Conservation (phyloP, 2,888 invertebrate genomes). For the Drosophila falleni region DNA sequence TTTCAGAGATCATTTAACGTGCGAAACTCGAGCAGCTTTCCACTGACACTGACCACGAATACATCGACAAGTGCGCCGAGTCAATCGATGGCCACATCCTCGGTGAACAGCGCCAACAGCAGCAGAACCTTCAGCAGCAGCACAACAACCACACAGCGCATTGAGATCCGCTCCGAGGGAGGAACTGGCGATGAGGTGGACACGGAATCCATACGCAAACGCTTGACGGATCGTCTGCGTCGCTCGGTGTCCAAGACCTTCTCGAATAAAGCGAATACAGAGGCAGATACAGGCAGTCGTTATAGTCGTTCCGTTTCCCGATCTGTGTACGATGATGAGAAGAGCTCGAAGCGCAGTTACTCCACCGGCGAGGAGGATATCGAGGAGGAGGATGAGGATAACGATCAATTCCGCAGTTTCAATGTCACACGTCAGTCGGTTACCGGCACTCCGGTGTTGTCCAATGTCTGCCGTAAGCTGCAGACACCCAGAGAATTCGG, state of each 20-base stretch:
- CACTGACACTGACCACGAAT: slow-evolving; percentile 76
- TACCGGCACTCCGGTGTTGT: slow-evolving; percentile 38
- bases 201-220: slow-evolving; percentile 78
- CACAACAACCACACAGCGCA: slow-evolving; percentile 78
- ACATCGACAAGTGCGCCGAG: slow-evolving; percentile 67
- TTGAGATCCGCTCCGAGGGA: slow-evolving; percentile 78
- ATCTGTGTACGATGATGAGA: slow-evolving; percentile 84
- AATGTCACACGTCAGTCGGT: slow-evolving; percentile 56
- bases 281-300: slow-evolving; percentile 69
- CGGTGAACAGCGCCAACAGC: slow-evolving; percentile 75
- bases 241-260: slow-evolving; percentile 83
- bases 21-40: slow-evolving; percentile 65
- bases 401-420: slow-evolving; percentile 76
- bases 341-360: slow-evolving; percentile 81
- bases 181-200: slow-evolving; percentile 58
- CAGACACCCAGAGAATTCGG: slow-evolving; percentile 81
- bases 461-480: slow-evolving; percentile 71
- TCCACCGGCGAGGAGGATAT: slow-evolving; percentile 71
- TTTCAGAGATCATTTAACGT: slow-evolving; percentile 46
- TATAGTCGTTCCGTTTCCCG: slow-evolving; percentile 80
- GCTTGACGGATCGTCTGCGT: slow-evolving; percentile 82
- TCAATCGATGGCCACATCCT: slow-evolving; percentile 61
- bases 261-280: slow-evolving; percentile 61
- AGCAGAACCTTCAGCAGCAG: slow-evolving; percentile 68
- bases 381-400: slow-evolving; percentile 48